Percentiles rank a stretch among this genome's conserved stretches.
Conservation (phyloP, 2,113 vertebrate genomes). For the Corvus cornix region DNA sequence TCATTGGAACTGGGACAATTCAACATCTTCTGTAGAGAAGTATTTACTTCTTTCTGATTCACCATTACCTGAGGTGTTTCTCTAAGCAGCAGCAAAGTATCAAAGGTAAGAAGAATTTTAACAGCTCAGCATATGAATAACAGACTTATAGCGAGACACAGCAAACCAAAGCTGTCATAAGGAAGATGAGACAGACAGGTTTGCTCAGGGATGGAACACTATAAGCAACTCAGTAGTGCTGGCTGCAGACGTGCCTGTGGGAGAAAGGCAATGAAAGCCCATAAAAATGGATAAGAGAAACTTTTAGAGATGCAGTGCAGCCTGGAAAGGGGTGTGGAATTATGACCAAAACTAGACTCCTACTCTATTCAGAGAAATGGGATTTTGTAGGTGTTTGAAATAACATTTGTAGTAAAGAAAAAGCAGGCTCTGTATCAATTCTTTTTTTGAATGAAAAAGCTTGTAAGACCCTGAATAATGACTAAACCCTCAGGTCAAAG, state of each 20-base stretch:
- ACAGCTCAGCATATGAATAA: neutral
- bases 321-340: neutral
- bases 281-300: neutral
- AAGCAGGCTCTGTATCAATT: neutral
- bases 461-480: neutral
- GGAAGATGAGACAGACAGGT: neutral
- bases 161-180: neutral
- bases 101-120: conserved; percentile 20
- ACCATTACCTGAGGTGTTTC: neutral
- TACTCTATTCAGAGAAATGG: neutral
- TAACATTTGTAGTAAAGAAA: neutral
- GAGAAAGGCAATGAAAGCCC: neutral
- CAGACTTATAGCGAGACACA: neutral
- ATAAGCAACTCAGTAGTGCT: neutral
- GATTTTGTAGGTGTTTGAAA: neutral
- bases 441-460: neutral
- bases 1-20: neutral
- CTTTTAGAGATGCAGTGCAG: neutral
- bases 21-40: neutral
- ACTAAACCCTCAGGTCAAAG: conserved; percentile 5
- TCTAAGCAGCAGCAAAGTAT: neutral
- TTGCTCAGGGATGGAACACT: neutral
- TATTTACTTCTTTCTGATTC: neutral
- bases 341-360: neutral
- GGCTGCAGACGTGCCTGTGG: neutral